phyloP scores from a whole-genome alignment of 2,888 invertebrate genomes.

The Fragum sueziense region DNA sequence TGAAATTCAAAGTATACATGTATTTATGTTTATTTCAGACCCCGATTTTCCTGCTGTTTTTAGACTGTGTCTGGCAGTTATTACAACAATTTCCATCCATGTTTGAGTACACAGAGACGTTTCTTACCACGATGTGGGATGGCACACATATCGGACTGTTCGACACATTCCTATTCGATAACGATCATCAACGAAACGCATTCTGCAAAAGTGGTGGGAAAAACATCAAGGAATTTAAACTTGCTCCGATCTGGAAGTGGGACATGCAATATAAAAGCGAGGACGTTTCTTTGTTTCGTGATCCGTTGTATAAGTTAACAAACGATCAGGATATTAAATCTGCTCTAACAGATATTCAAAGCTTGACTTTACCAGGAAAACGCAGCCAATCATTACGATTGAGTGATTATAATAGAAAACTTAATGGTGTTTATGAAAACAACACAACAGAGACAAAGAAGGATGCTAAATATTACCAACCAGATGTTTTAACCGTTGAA shows the following conservation, averaged over 20 bases:
- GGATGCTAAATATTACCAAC: conserved; percentile 32
- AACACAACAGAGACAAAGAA: conserved; percentile 26
- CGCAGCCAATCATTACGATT: conserved; percentile 40
- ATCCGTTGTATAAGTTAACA: conserved; percentile 87
- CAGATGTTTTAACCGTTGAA: conserved; percentile 60
- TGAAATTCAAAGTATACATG: too few relatives aligned
- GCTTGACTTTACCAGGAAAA: conserved; percentile 35
- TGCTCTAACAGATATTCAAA: conserved; percentile 43
- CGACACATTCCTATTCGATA: conserved; percentile 96
- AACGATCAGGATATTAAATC: conserved; percentile 54
- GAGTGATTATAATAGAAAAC: conserved; percentile 35
- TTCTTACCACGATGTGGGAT: conserved; percentile 96
- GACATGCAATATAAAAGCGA: conserved; percentile 92
- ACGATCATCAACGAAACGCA: conserved; percentile 88
- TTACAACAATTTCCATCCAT: conserved; percentile 92
- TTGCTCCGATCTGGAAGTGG: conserved; percentile 91
- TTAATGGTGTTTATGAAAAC: conserved; percentile 42
- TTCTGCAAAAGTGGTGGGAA: conserved; percentile 82
- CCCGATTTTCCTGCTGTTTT: conserved; percentile 94
- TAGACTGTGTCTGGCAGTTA: conserved; percentile 97
- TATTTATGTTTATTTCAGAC: conserved; percentile 84
- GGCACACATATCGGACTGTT: conserved; percentile 93
- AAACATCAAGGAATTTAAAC: conserved; percentile 59
- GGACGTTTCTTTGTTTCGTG: conserved; percentile 91
- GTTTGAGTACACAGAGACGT: conserved; percentile 96